Percentiles rank a stretch among this genome's conserved stretches.
These are phyloP conservation scores for Salarias fasciatus DNA, from an alignment of 2,797 vertebrate genomes.

Conservation along the genomic window DNA sequence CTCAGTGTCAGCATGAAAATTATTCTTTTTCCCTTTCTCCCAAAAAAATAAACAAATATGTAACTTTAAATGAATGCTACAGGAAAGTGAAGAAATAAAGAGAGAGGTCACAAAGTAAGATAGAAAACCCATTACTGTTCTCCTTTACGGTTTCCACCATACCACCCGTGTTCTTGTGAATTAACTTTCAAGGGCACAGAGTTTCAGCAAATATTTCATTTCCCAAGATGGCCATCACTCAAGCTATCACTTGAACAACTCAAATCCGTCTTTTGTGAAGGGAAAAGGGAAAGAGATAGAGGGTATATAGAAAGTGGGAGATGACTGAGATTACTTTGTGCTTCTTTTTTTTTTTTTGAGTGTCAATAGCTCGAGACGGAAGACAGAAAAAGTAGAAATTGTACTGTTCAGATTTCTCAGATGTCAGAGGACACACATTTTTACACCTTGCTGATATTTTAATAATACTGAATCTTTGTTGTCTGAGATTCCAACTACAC, in stretches of 20 bases:
- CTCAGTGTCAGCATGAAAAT: neutral
- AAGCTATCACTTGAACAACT: slow-evolving; percentile 74
- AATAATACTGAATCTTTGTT: slow-evolving; percentile 9
- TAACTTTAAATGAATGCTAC: slow-evolving; percentile 32
- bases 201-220: slow-evolving; percentile 80
- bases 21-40: neutral
- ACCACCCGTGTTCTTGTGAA: slow-evolving; percentile 70
- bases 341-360: slow-evolving; percentile 56
- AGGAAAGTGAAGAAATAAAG: slow-evolving; percentile 37
- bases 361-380: slow-evolving; percentile 66
- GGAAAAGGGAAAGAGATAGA: slow-evolving; percentile 52
- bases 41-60: neutral
- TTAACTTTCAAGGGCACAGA: slow-evolving; percentile 79
- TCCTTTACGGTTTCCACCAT: slow-evolving; percentile 43
- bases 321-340: slow-evolving; percentile 70
- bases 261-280: slow-evolving; percentile 68
- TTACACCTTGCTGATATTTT: slow-evolving; percentile 1
- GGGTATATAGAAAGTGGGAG: slow-evolving; percentile 65
- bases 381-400: slow-evolving; percentile 50
- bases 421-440: slow-evolving; percentile 48
- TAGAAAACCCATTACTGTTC: slow-evolving; percentile 64
- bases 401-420: slow-evolving; percentile 38
- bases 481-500: slow-evolving; percentile 36
- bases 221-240: slow-evolving; percentile 78
- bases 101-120: slow-evolving; percentile 46